Conservation (phyloP, 2,797 vertebrate genomes). For the Silurus lanzhouensis region DNA sequence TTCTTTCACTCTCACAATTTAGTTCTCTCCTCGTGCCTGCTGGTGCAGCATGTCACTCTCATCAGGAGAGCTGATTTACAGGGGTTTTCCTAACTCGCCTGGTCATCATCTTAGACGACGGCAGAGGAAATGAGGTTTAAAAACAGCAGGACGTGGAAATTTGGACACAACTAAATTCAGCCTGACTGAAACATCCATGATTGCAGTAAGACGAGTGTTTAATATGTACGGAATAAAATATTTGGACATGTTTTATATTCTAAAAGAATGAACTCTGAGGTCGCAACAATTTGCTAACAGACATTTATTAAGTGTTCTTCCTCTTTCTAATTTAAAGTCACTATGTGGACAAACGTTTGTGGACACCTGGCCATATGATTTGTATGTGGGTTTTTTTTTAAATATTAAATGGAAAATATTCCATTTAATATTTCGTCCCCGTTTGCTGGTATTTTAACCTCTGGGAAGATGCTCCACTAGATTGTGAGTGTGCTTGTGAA, state of each 20-base stretch:
- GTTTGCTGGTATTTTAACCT: too few relatives aligned
- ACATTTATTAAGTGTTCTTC: background rate
- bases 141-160: constrained; percentile 2
- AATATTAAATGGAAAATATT: too few relatives aligned
- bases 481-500: too few relatives aligned
- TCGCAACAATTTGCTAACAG: background rate
- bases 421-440: too few relatives aligned
- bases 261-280: background rate
- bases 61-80: constrained; percentile 11
- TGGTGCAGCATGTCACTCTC: constrained; percentile 9
- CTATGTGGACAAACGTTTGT: too few relatives aligned
- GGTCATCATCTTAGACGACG: constrained; percentile 13
- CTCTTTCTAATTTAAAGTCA: too few relatives aligned
- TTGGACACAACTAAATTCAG: background rate
- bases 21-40: background rate
- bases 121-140: background rate
- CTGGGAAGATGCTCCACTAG: too few relatives aligned
- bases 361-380: too few relatives aligned
- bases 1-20: background rate
- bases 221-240: background rate
- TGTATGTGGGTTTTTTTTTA: too few relatives aligned
- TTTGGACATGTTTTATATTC: background rate
- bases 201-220: background rate
- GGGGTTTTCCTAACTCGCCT: background rate
- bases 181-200: background rate